These are phyloP conservation scores for Coendou prehensilis DNA, from an alignment of 2,797 vertebrate species.

Conservation along the genomic window DNA sequence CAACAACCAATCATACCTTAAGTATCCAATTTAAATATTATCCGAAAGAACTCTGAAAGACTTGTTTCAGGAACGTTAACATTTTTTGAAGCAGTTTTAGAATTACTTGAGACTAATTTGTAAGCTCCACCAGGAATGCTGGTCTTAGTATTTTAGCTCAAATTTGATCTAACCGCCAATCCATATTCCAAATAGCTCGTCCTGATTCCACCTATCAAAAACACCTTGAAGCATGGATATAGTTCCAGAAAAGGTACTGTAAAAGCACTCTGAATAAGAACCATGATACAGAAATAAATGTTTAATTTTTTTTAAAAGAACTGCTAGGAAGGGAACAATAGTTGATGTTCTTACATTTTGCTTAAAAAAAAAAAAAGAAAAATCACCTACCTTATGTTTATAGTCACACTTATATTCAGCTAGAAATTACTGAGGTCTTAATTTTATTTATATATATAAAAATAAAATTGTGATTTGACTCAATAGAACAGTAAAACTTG, in stretches of 20 bases:
- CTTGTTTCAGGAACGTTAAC: conserved; percentile 24
- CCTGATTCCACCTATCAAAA: conserved; percentile 24
- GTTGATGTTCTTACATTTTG: background rate
- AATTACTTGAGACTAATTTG: background rate
- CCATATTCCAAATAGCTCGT: conserved; percentile 55
- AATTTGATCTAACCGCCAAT: conserved; percentile 27
- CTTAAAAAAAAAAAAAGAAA: conserved; percentile 10
- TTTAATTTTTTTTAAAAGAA: conserved; percentile 49
- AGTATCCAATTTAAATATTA: conserved; percentile 56
- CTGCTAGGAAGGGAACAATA: conserved; percentile 20
- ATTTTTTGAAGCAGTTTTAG: conserved; percentile 13
- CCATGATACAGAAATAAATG: background rate
- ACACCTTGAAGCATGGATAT: conserved; percentile 29
- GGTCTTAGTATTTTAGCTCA: background rate
- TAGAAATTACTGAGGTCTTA: conserved; percentile 79
- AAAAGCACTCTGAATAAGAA: conserved; percentile 64
- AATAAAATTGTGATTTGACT: conserved; percentile 77
- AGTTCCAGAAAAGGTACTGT: conserved; percentile 49
- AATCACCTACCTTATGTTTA: conserved; percentile 55
- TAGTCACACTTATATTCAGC: conserved; percentile 55
- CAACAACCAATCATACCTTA: conserved; percentile 6
- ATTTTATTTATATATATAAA: conserved; percentile 83
- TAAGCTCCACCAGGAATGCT: background rate
- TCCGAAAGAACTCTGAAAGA: conserved; percentile 45
- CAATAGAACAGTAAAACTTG: conserved; percentile 11